Conservation (phyloP, 1,140 invertebrate species). For the Trypoxylus dichotomus region DNA sequence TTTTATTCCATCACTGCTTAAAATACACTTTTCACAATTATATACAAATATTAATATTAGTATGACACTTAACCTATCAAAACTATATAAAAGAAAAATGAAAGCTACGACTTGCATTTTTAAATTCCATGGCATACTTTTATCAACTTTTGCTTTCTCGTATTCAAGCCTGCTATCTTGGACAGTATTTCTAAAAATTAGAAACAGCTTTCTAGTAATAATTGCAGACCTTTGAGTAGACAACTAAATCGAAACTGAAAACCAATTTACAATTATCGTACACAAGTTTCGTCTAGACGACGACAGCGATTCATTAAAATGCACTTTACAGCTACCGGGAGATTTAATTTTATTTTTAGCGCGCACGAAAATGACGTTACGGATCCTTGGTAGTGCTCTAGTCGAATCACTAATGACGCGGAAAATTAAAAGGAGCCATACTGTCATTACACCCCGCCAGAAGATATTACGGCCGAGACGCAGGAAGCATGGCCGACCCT, state of each 20-base stretch:
- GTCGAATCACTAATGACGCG: slow-evolving; percentile 18
- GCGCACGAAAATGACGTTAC: not conserved
- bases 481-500: not conserved
- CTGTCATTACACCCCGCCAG: not conserved
- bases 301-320: not conserved
- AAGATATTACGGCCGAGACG: not conserved
- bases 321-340: not conserved
- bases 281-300: not conserved
- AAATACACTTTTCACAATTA: no score
- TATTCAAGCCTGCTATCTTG: no score
- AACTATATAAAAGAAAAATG: no score
- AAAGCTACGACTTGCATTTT: no score
- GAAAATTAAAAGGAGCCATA: slow-evolving; percentile 21
- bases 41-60: no score
- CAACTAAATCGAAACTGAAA: not conserved
- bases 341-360: not conserved
- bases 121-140: no score
- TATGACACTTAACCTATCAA: no score
- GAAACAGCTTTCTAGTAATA: no score
- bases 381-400: not conserved
- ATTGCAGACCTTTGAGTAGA: no score
- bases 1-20: no score
- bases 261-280: not conserved
- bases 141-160: no score
- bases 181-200: no score